Base-by-base conservation (phyloP, 1,140 invertebrate genomes). In the Vollenhovia emeryi region DNA sequence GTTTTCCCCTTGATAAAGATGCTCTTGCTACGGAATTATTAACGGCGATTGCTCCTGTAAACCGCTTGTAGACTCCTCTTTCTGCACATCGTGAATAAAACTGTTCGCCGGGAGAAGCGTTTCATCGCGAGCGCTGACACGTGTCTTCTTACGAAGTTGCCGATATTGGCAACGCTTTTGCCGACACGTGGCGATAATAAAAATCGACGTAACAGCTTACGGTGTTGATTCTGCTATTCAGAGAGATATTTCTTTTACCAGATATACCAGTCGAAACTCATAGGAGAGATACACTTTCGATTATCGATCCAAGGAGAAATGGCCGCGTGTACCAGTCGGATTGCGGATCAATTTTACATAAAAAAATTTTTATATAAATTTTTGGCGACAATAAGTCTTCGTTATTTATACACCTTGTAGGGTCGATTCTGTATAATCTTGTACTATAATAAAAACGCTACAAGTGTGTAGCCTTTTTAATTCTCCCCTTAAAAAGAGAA, bases 11-110 rank as follows among this genome's bases (percentile, higher is more conserved):
- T 52, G 48, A 79, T 79, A 79, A 69, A 79, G 76, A 79, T 40
- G 76, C 21, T 33, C n/a, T 78, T 43, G n/a, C 60, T 21, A 9
- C 43, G 30, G 45, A 79, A 79, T 79, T 69, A 79, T 79, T 79
- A 66, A 79, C 50, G 45, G 43, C 30, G 33, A 40, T 9, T 30
- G 33, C 62, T 79, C 33, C 43, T 69, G 21, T 79, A 68, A 79
- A 79, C 62, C 48, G 76, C 21, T 79, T 40, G 36, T 69, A 55
- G 50, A 79, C 18, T 66, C 21, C 21, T 43, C 3, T 18, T 40
- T 69, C n/a, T 18, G n/a, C 8, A 45, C n/a, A 48, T 36, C 18
- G 45, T 27, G 3, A 52, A 68, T 66, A 64, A 79, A 79, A 79
- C 15, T 40, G 13, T 40, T 21, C 18, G 27, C 9, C n/a, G 52